Conservation (phyloP, 2,113 vertebrate species). For the Porphyrio hochstetteri region DNA sequence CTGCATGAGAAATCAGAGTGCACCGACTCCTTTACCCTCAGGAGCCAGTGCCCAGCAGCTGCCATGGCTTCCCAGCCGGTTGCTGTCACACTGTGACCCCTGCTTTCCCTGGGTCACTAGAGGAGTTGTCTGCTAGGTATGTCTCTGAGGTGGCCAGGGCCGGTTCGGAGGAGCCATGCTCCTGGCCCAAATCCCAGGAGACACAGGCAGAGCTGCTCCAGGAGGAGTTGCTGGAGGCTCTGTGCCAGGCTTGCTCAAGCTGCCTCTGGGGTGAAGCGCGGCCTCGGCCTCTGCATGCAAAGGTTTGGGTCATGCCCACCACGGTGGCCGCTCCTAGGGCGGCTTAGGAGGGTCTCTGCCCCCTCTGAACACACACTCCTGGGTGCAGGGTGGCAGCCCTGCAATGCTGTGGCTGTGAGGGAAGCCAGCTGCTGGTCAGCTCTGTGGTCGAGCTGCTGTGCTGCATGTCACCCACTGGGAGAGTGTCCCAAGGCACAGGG, state of each 20-base stretch:
- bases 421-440: not conserved
- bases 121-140: not conserved
- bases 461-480: not conserved
- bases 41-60: not conserved
- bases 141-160: not conserved
- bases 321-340: not conserved
- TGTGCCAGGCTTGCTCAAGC: not conserved
- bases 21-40: not conserved
- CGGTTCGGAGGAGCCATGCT: not conserved
- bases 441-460: not conserved
- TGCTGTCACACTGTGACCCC: not conserved
- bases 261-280: not conserved
- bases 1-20: not conserved
- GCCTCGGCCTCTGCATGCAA: not conserved
- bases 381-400: not conserved
- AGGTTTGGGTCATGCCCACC: not conserved
- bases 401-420: accelerated
- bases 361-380: not conserved
- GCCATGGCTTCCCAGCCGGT: not conserved
- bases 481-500: not conserved
- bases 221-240: not conserved
- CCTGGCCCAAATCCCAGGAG: not conserved
- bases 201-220: not conserved
- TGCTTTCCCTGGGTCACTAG: not conserved
- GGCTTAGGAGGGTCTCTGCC: not conserved